phyloP scores from a whole-genome alignment of 2,797 vertebrate genomes.

The Coracias cyanogaster region DNA sequence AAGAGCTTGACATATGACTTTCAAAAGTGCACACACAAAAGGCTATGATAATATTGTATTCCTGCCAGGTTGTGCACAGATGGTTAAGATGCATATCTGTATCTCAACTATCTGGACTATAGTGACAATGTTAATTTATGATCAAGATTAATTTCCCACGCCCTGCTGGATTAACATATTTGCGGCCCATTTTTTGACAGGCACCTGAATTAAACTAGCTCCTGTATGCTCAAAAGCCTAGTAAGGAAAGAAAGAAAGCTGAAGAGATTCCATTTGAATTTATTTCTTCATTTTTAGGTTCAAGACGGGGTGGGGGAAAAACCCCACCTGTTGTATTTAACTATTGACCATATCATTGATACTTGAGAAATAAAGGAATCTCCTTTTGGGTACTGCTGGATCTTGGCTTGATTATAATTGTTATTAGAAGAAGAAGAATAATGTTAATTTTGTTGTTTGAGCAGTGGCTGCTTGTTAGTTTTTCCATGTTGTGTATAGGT shows the following conservation, averaged over 20 bases:
- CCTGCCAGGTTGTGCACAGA: not conserved
- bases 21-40: not conserved
- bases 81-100: not conserved
- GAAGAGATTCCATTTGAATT: not conserved
- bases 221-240: not conserved
- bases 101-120: no score
- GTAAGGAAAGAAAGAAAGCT: not conserved
- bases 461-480: conserved; percentile 1
- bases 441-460: conserved; percentile 21
- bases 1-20: not conserved
- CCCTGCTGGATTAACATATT: not conserved
- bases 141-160: not conserved
- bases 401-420: not conserved
- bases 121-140: not conserved
- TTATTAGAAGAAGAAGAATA: not conserved
- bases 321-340: not conserved
- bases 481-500: not conserved
- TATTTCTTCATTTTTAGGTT: not conserved
- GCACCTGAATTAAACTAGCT: not conserved
- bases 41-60: fast-evolving
- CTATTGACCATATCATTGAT: not conserved
- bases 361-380: not conserved
- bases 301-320: not conserved
- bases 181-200: not conserved
- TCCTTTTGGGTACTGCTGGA: not conserved